Evolutionary conservation across 2,888 invertebrate genomes (phyloP).

Genomic region (Reticulitermes lucifugus): DNA sequence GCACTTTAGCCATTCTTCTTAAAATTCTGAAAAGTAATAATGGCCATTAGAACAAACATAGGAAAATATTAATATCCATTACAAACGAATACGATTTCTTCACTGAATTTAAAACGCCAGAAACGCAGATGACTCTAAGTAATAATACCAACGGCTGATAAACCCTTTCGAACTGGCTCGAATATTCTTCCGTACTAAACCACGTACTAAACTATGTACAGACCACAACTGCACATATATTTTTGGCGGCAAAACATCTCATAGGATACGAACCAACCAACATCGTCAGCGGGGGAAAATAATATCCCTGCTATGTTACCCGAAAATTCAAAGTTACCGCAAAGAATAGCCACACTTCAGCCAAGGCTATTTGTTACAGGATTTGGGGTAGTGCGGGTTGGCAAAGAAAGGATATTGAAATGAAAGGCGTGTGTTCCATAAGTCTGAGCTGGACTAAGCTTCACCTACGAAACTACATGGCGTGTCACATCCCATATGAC

Average conservation of each 20-base stretch:
- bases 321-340: no score
- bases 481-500: no score
- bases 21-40: neutral
- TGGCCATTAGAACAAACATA: neutral
- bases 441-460: no score
- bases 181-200: neutral
- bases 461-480: no score
- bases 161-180: neutral
- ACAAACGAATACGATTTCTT: neutral
- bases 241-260: neutral
- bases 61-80: neutral
- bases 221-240: neutral
- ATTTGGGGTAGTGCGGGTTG: no score
- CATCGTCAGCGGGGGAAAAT: no score
- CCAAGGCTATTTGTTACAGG: no score
- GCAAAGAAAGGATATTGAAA: no score
- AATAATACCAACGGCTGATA: neutral
- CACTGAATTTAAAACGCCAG: neutral
- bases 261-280: neutral
- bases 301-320: no score
- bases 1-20: constrained; percentile 91
- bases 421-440: no score
- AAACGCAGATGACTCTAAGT: neutral
- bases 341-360: no score
- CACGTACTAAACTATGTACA: neutral